Base-by-base conservation (phyloP, 1,140 invertebrate genomes). In the Macrostomum lignano region DNA sequence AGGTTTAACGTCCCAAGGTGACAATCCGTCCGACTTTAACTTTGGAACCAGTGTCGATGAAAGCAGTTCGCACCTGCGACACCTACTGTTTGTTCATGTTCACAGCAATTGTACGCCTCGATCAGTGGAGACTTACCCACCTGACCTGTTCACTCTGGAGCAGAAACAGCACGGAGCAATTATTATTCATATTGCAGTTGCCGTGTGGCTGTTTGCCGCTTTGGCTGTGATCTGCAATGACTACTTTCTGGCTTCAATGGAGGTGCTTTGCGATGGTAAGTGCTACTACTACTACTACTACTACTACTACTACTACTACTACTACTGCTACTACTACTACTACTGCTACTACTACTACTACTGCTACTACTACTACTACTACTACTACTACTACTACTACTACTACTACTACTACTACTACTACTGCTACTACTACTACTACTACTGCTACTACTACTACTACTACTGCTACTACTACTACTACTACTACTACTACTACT, bases 171-270 rank as follows among this genome's bases (percentile, higher is more conserved):
- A 48, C 23, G 60, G 60, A 19, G 58, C 55, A 9, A 46, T 63
- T 9, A 11, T 58, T 6, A 36, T 63, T 9, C 51, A 63, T 42
- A 40, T 60, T 11, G 26, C 51, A 24, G 49, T 55, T 14, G 46
- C 61, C 20, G 42, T 60, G 17, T 63, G 63, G 41, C 57, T 62
- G 55, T 63, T 63, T 41, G 45, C 60, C 15, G 58, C 60, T 6
- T 42, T 63, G 28, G 60, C 60, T 25, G 54, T 63, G 32, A 57
- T 63, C 33, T 63, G 60, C 42, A 60, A 63, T 44, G 60, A 62
- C 41, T 58, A 52, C 36, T 56, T 56, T 42, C 51, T 55, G 10
- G 48, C 52, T 6, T 40, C 53, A 15, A 38, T 56, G 17, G 45
- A 43, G 29, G 46, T 49, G 9, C 51, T 56, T 25, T 17, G 13